phyloP scores from a whole-genome alignment of 2,797 vertebrate genomes.

The Carapus acus region DNA sequence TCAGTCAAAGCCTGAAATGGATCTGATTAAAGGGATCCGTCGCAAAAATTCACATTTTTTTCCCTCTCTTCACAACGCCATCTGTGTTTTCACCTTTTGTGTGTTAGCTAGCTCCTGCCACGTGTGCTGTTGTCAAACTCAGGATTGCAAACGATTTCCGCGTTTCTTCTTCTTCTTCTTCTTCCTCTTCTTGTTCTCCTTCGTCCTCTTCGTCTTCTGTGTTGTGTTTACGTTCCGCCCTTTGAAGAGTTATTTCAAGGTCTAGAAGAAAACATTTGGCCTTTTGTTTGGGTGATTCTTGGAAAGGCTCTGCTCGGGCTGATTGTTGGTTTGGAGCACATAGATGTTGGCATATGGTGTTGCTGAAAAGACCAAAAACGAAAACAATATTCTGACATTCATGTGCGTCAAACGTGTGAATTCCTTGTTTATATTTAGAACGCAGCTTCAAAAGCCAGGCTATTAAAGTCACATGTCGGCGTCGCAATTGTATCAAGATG shows the following conservation, averaged over 20 bases:
- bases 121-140: slow-evolving; percentile 1
- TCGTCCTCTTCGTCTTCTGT: slow-evolving; percentile 15
- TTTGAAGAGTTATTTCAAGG: slow-evolving; percentile 52
- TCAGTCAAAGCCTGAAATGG: slow-evolving; percentile 12
- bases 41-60: not conserved
- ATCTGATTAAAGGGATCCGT: slow-evolving; percentile 11
- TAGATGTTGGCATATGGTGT: slow-evolving; percentile 13
- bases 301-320: slow-evolving; percentile 36
- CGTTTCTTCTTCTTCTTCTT: slow-evolving; percentile 26
- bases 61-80: not conserved
- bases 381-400: slow-evolving; percentile 12
- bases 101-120: slow-evolving; percentile 5
- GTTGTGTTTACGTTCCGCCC: slow-evolving; percentile 19
- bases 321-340: slow-evolving; percentile 31
- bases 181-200: slow-evolving; percentile 21
- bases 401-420: slow-evolving; percentile 7
- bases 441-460: too few relatives aligned
- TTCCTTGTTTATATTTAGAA: not conserved
- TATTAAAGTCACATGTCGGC: too few relatives aligned
- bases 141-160: slow-evolving; percentile 17
- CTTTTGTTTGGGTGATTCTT: slow-evolving; percentile 48
- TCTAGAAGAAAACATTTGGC: slow-evolving; percentile 41
- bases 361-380: slow-evolving; percentile 12
- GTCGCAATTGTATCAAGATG: too few relatives aligned
- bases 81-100: not conserved